Evolutionary conservation across 2,113 vertebrate species (phyloP).

Genomic region (Pollimyrus isidori): DNA sequence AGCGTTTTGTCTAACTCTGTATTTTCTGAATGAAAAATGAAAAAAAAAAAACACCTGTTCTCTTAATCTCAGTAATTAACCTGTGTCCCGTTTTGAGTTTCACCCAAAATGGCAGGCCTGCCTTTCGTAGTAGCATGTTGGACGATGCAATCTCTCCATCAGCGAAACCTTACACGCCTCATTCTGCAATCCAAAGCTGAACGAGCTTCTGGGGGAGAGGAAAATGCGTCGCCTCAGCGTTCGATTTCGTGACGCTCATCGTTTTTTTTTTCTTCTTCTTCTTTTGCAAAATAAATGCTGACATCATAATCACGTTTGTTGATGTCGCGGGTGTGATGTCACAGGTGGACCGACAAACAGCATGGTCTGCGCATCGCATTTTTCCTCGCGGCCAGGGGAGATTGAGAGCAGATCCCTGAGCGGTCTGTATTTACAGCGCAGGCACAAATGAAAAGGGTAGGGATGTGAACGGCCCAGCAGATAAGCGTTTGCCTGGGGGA

Average conservation of each 20-base stretch:
- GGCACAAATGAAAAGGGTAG: constrained; percentile 1
- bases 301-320: neutral
- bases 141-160: neutral
- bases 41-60: neutral
- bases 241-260: neutral
- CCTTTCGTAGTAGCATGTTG: neutral
- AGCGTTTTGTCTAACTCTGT: neutral
- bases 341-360: neutral
- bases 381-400: neutral
- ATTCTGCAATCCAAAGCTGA: neutral
- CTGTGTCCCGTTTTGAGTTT: neutral
- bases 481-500: neutral
- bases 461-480: neutral
- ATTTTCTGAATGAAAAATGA: neutral
- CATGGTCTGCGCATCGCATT: neutral
- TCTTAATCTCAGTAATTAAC: constrained; percentile 5
- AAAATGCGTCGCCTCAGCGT: neutral
- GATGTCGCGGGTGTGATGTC: neutral
- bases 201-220: neutral
- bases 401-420: neutral
- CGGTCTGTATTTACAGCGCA: neutral
- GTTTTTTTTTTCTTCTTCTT: neutral
- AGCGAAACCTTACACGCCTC: neutral
- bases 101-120: neutral
- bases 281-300: neutral